Conservation (phyloP, 2,113 vertebrate species). For the Alethe castanea region DNA sequence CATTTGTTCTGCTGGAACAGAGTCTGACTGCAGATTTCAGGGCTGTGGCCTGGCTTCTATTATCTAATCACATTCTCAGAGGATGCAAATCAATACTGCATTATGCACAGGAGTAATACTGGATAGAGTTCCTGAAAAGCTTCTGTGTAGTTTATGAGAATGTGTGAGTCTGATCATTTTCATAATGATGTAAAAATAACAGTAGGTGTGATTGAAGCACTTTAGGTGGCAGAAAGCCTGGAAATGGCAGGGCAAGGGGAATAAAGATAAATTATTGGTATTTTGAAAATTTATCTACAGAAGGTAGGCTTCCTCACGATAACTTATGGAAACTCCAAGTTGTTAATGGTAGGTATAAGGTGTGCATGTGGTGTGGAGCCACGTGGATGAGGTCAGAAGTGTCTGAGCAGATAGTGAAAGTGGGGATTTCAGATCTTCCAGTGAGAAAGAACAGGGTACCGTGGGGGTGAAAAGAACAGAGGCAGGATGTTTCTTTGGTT, state of each 20-base stretch:
- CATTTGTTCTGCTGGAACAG: neutral
- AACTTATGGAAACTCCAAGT: neutral
- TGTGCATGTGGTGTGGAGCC: rapidly evolving
- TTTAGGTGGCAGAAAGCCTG: neutral
- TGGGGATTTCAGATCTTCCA: neutral
- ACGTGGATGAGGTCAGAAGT: neutral
- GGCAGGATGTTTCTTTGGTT: neutral
- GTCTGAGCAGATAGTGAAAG: neutral
- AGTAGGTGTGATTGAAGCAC: neutral
- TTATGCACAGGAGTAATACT: neutral
- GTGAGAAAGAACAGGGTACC: neutral
- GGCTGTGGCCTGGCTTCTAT: neutral
- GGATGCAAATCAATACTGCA: neutral
- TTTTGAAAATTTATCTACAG: neutral
- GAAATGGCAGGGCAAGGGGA: neutral
- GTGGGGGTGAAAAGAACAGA: neutral
- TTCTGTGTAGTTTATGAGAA: neutral
- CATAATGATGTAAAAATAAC: neutral
- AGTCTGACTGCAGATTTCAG: neutral
- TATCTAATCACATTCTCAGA: neutral
- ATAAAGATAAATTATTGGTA: neutral
- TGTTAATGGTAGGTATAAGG: neutral
- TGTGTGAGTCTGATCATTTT: neutral
- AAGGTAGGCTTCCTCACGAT: neutral
- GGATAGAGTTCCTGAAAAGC: neutral